Evolutionary conservation across 2,888 invertebrate genomes (phyloP), one percentile per base, ranked within the genome.

Genomic region (Brachyptera risi): DNA sequence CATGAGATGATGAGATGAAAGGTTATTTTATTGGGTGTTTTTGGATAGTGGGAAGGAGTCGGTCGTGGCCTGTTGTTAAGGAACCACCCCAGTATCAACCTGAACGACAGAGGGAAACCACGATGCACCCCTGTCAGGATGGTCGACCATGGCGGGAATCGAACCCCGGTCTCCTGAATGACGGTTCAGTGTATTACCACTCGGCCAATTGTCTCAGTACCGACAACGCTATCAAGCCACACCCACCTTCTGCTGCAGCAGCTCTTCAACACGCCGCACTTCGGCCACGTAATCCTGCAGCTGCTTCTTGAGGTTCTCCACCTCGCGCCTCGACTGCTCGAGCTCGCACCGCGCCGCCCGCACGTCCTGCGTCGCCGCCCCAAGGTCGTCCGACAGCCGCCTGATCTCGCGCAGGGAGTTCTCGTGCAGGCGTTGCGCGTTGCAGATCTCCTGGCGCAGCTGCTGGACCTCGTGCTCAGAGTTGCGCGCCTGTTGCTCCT

Each of bases 241-340:
- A n/a, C 62, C 62, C 68, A 84, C 85, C 76, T 86, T 86, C 67
- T 85, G 80, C 61, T 85, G 81, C 27, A 91, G 78, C 61, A 90
- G 75, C 69, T 91, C 90, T 73, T 91, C 90, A 63, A 87, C 87
- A 68, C 88, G 80, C 70, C 88, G 85, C 15, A 92, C 86, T 78
- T 91, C 90, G 68, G 84, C 83, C 3, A 91, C 89, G 75, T 92
- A 92, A 69, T 89, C 87, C 70, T 90, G 89, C 63, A 91, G 74
- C 71, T 91, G 89, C 64, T 83, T 81, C 71, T 87, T 90, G 65
- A 91, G 75, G 67, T 85, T 82, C 60, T 85, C 86, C 21, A 88
- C 85, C 77, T 91, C 88, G 70, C 83, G 80, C 67, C 82, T 82
- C 17, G 86, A 82, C 60, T 83, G 81, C 58, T 86, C 86, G 67